Percentiles rank a stretch among this genome's conserved stretches.
phyloP scores from a whole-genome alignment of 2,797 vertebrate species.

The Alauda arvensis region DNA sequence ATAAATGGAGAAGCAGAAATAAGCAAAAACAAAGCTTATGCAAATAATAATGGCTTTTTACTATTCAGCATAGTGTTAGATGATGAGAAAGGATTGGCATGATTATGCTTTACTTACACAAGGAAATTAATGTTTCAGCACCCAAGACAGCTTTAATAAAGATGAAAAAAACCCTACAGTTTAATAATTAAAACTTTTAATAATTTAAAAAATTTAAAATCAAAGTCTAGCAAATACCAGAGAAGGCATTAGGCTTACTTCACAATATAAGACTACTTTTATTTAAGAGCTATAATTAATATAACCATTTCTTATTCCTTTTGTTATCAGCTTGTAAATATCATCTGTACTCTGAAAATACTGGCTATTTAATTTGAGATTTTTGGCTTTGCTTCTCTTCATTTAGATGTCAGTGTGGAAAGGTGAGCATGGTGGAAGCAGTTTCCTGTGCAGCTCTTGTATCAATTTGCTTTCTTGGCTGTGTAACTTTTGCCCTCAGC shows the following conservation, averaged over 20 bases:
- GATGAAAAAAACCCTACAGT: background rate
- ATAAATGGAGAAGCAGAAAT: background rate
- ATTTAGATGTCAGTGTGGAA: background rate
- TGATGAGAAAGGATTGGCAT: background rate
- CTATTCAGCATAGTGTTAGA: background rate
- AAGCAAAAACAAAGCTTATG: background rate
- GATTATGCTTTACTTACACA: background rate
- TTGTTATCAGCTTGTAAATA: background rate
- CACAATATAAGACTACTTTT: background rate
- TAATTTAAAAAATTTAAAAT: background rate
- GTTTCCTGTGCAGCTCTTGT: background rate
- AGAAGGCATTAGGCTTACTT: background rate
- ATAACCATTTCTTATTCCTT: background rate
- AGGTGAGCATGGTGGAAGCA: background rate
- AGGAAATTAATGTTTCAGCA: background rate
- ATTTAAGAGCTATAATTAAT: background rate
- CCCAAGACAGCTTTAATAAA: background rate
- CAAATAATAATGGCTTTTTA: background rate
- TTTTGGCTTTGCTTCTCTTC: background rate
- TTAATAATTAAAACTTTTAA: background rate
- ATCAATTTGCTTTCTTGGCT: background rate
- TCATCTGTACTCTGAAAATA: background rate
- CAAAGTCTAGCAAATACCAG: background rate
- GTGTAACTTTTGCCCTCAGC: background rate
- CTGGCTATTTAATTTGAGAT: too few relatives aligned